These are phyloP conservation scores for Phanerotoma sp. DNA, from an alignment of 2,888 invertebrate genomes.

Conservation along the genomic window DNA sequence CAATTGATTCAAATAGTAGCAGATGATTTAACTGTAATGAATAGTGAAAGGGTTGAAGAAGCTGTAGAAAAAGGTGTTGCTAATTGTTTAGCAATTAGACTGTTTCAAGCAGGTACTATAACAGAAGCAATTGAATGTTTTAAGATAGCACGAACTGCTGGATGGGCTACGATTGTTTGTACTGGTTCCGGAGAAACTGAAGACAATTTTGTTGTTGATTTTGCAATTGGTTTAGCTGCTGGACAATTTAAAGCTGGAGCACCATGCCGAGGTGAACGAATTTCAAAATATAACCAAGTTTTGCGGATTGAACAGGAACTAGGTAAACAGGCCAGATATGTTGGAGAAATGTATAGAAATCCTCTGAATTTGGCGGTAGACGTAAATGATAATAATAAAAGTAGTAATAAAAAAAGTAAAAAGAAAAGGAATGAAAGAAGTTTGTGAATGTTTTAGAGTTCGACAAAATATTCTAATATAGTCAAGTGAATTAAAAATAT, in stretches of 20 bases:
- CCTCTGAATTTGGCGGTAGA: constrained; percentile 22
- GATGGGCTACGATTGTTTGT: constrained; percentile 44
- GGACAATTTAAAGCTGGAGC: constrained; percentile 51
- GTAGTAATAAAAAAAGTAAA: constrained; percentile 1
- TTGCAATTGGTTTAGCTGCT: constrained; percentile 47
- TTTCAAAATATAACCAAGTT: constrained; percentile 51
- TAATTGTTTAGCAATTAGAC: constrained; percentile 45
- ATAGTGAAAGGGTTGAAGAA: constrained; percentile 46
- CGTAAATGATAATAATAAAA: background rate
- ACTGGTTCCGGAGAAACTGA: constrained; percentile 48
- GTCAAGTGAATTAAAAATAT: no score
- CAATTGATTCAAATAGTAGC: constrained; percentile 45
- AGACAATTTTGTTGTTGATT: constrained; percentile 49
- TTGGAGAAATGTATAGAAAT: constrained; percentile 42
- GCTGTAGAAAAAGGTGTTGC: constrained; percentile 45
- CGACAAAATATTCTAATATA: background rate
- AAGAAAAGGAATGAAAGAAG: constrained; percentile 5
- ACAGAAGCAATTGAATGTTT: constrained; percentile 48
- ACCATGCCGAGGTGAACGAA: constrained; percentile 46
- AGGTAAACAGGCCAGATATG: constrained; percentile 45
- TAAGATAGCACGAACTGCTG: constrained; percentile 41
- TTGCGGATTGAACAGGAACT: constrained; percentile 52
- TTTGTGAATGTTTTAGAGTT: background rate
- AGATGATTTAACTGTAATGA: constrained; percentile 48
- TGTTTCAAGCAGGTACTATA: constrained; percentile 47